A percentile compares a stretch with the other conserved stretches of the same genome.
phyloP scores from a whole-genome alignment of 2,797 vertebrate species.

The Melopsittacus undulatus region DNA sequence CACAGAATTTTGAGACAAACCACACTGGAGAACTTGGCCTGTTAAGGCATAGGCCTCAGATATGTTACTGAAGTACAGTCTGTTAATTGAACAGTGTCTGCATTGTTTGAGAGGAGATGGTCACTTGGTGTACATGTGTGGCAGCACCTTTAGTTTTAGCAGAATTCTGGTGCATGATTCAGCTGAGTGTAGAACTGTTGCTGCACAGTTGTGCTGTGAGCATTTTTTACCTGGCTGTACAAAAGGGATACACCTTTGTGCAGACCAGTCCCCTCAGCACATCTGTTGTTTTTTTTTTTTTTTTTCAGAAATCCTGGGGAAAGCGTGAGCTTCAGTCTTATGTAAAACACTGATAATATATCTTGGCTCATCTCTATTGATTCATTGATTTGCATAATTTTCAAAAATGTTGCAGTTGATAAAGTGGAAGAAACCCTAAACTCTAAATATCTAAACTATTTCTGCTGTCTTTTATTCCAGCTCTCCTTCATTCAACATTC shows the following conservation, averaged over 20 bases:
- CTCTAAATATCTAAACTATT: neutral
- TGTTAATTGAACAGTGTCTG: neutral
- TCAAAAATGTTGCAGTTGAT: neutral
- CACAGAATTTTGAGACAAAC: too few relatives aligned
- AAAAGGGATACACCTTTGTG: neutral
- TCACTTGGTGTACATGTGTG: neutral
- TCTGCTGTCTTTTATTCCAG: constrained; percentile 71
- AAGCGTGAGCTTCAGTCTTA: neutral
- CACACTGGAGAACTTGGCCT: neutral
- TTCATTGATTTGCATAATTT: neutral
- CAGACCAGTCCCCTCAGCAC: neutral
- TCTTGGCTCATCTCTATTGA: neutral
- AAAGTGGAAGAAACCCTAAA: neutral
- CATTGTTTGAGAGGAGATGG: neutral
- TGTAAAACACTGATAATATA: neutral
- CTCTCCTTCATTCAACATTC: constrained; percentile 99
- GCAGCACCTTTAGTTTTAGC: neutral
- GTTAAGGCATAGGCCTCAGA: neutral
- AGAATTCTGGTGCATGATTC: neutral
- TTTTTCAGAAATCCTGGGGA: neutral
- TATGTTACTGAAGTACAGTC: neutral
- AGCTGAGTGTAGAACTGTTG: neutral
- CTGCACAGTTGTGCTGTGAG: neutral
- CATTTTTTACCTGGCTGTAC: neutral
- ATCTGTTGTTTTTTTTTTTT: rapidly evolving